Percentiles rank a stretch among this genome's conserved stretches.
These are phyloP conservation scores for Drosophila albomicans DNA, from an alignment of 1,140 invertebrate genomes.

Conservation along the genomic window DNA sequence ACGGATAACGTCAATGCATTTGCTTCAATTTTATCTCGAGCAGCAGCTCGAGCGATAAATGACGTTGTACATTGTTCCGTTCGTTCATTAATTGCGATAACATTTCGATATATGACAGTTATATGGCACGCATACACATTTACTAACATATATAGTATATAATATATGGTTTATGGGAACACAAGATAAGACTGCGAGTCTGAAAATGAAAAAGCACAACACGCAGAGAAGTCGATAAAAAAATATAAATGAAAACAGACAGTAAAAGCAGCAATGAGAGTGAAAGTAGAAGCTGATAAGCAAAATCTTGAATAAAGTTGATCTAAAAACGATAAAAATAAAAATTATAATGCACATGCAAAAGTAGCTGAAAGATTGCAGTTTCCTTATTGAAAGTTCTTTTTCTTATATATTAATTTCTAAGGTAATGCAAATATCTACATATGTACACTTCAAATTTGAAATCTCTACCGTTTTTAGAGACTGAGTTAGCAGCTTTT, in stretches of 20 bases:
- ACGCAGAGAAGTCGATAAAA: not conserved
- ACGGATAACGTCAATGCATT: conserved; percentile 33
- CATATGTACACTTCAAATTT: too few species aligned
- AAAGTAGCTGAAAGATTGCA: too few species aligned
- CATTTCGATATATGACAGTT: conserved; percentile 35
- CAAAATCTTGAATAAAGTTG: too few species aligned
- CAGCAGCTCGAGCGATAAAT: conserved; percentile 18
- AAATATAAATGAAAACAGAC: not conserved
- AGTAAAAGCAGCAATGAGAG: not conserved
- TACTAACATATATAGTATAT: not conserved
- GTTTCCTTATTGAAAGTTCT: not conserved
- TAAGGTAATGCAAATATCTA: too few species aligned
- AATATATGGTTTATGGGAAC: not conserved
- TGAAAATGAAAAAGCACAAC: conserved; percentile 2
- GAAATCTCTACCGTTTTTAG: not conserved
- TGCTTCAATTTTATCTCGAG: conserved; percentile 19
- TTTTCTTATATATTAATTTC: not conserved
- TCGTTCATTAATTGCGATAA: conserved; percentile 27
- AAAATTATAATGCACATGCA: too few species aligned
- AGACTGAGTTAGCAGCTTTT: not conserved
- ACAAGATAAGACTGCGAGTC: conserved; percentile 7
- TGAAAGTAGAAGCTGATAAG: not conserved
- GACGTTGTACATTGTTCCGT: conserved; percentile 28
- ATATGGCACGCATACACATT: conserved; percentile 6
- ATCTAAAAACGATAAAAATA: too few species aligned